Conservation (phyloP, 2,888 invertebrate genomes). For the Hydrotaea cyrtoneurina region DNA sequence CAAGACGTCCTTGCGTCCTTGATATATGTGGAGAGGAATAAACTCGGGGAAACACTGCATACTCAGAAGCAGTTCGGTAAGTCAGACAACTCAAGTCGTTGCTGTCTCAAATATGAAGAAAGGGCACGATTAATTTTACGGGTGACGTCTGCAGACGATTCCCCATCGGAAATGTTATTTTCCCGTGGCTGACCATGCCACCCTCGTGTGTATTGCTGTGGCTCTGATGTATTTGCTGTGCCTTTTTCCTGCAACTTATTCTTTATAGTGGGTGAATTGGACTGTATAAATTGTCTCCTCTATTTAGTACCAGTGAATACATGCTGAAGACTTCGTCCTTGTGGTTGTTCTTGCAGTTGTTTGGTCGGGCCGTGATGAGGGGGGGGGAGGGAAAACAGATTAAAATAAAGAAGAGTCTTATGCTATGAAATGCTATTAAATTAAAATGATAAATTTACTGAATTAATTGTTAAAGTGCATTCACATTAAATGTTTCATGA, state of each 20-base stretch:
- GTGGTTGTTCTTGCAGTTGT: neutral
- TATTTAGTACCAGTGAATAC: neutral
- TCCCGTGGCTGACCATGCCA: too few species aligned
- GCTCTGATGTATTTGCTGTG: neutral
- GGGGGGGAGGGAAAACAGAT: neutral
- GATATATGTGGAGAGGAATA: too few species aligned
- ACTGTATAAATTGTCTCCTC: slow-evolving; percentile 40
- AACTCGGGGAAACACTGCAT: too few species aligned
- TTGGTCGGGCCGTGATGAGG: too few species aligned
- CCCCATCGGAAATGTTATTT: too few species aligned
- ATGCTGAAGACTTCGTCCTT: neutral
- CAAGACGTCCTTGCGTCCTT: too few species aligned
- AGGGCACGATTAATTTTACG: too few species aligned
- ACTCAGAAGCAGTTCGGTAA: too few species aligned
- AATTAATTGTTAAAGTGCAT: slow-evolving; percentile 43
- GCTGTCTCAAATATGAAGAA: too few species aligned
- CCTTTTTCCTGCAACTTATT: neutral
- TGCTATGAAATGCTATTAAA: slow-evolving; percentile 23
- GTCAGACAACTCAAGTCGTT: too few species aligned
- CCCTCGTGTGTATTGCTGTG: too few species aligned
- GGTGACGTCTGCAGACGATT: too few species aligned
- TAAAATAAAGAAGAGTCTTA: slow-evolving; percentile 26
- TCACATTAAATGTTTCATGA: slow-evolving; percentile 30
- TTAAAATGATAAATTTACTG: slow-evolving; percentile 43
- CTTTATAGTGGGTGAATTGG: slow-evolving; percentile 45